A percentile compares a stretch with the other conserved stretches of the same genome.
Evolutionary conservation across 1,140 invertebrate genomes (phyloP).

Genomic region (Drosophila seguyi): DNA sequence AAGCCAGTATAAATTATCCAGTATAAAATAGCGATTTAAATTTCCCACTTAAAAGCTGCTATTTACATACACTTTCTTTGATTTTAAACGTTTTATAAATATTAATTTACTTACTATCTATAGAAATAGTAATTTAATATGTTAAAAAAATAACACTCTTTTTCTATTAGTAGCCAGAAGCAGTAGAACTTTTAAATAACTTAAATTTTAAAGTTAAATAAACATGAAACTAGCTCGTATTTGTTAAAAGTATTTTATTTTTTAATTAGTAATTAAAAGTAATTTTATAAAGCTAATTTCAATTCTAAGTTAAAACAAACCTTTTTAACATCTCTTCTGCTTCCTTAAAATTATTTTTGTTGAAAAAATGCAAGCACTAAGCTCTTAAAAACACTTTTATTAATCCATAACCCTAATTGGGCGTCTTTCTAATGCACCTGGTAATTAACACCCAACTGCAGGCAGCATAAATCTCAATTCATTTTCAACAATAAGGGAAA

Average conservation of each 20-base stretch:
- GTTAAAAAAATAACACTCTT: too few species aligned
- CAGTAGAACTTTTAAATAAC: too few species aligned
- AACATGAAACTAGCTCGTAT: too few species aligned
- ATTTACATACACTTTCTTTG: background rate
- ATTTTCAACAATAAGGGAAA: conserved; percentile 35
- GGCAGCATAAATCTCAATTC: conserved; percentile 48
- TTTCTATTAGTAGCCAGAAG: too few species aligned
- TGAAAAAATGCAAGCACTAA: background rate
- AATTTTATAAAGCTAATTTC: background rate
- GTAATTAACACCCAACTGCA: conserved; percentile 23
- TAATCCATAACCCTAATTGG: conserved; percentile 15
- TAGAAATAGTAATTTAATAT: background rate
- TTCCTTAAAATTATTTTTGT: background rate
- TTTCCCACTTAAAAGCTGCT: background rate
- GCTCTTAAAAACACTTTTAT: background rate
- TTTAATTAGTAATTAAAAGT: too few species aligned
- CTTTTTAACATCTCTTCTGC: too few species aligned
- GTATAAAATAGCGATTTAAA: background rate
- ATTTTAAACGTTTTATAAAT: background rate
- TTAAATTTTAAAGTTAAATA: background rate
- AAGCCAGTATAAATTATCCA: too few species aligned
- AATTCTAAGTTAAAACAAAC: too few species aligned
- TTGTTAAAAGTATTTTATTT: background rate
- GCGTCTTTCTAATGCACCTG: conserved; percentile 39
- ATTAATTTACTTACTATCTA: too few species aligned